Base-by-base conservation (phyloP, 2,797 vertebrate species). In the Betta splendens region DNA sequence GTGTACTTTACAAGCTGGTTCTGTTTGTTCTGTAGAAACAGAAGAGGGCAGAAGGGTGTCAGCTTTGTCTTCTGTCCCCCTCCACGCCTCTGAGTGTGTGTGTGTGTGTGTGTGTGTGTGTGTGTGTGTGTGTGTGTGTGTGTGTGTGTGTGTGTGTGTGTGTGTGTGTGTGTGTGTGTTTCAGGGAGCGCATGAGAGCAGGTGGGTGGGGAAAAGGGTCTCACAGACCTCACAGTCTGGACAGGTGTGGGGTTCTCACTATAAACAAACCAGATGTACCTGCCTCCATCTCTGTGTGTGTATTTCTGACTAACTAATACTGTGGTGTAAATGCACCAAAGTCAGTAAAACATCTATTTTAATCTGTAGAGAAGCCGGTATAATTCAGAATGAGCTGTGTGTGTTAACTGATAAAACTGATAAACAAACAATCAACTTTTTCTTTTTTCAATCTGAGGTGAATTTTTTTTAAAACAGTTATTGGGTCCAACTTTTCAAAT, bases 221-320 rank as follows among this genome's bases (percentile, higher is more conserved):
- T 37, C 73, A 71, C 57, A 72, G 64, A 64, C 69, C 67, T n/a
- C n/a, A n/a, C n/a, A 57, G 65, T 72, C 73, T 72, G 69, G 82
- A 82, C 91, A 92, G 90, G 89, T 92, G 92, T 84, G 81, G 55
- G 67, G 82, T 88, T 92, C 89, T 87, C 85, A 87, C 73, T 71
- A 35, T 42, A 59, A 38, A 70, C 33, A 28, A 59, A 59, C 52
- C 62, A 72, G 55, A 62, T 85, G 69, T 72, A 77, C 59, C 66
- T 67, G 32, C 42, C 21, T 35, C 29, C 17, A 21, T 53, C 7
- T 44, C 33, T 48, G 36, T 58, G 39, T 61, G n/a, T 59, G 1
- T 21, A 13, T 28, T 20, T 62, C 26, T 50, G 6, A 40, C 15
- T 28, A 3, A 32, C 3, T 9, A 4, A n/a, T 15, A 13, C 7